These are phyloP conservation scores for Hoplodrina blanda DNA, from an alignment of 2,888 invertebrate species.

Conservation along the genomic window DNA sequence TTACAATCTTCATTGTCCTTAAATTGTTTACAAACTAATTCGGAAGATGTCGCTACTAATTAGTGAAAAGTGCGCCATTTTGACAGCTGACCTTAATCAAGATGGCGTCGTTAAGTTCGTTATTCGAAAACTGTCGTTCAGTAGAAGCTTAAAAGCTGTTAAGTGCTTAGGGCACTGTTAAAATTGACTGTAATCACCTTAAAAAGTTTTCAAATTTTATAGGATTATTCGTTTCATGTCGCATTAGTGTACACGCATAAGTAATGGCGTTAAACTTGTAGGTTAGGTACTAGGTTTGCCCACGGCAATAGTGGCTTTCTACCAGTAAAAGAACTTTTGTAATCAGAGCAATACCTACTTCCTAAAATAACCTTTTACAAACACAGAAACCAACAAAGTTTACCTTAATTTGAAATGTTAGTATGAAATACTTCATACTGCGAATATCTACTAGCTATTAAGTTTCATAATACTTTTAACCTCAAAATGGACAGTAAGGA, in stretches of 20 bases:
- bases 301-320: too few species aligned
- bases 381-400: too few species aligned
- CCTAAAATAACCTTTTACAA: too few species aligned
- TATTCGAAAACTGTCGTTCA: slow-evolving; percentile 71
- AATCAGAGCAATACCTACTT: too few species aligned
- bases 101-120: slow-evolving; percentile 77
- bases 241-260: slow-evolving; percentile 64
- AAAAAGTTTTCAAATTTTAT: slow-evolving; percentile 78
- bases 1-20: slow-evolving; percentile 6
- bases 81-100: slow-evolving; percentile 72
- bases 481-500: too few species aligned
- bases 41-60: slow-evolving; percentile 61
- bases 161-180: slow-evolving; percentile 72
- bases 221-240: slow-evolving; percentile 77
- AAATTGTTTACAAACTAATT: slow-evolving; percentile 49
- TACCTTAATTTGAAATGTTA: too few species aligned
- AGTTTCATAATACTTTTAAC: too few species aligned
- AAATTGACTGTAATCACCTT: slow-evolving; percentile 82
- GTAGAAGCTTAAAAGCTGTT: slow-evolving; percentile 70
- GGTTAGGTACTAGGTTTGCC: not conserved
- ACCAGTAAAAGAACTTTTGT: too few species aligned
- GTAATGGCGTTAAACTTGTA: slow-evolving; percentile 9
- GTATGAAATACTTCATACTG: too few species aligned
- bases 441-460: too few species aligned
- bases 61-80: slow-evolving; percentile 63